Conservation (phyloP, 1,140 invertebrate genomes). For the Marisa cornuarietis region DNA sequence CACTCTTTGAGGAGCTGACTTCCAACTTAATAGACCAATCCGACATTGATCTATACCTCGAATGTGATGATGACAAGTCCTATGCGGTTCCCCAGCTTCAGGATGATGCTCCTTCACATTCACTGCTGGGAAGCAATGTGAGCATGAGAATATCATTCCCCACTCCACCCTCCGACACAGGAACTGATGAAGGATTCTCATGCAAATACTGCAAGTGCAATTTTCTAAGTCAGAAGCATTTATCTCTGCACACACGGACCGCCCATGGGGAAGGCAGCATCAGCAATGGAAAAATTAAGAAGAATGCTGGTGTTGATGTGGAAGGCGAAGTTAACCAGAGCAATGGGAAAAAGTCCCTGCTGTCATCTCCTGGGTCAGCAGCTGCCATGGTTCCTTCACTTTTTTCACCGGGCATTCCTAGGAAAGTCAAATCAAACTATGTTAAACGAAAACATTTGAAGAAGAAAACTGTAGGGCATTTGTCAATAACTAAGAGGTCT, state of each 20-base stretch:
- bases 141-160: constrained; percentile 31
- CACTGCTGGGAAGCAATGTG: constrained; percentile 33
- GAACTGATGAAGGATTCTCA: constrained; percentile 1
- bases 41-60: constrained; percentile 38
- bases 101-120: neutral
- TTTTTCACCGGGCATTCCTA: neutral
- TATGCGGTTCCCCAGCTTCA: constrained; percentile 4
- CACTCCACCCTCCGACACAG: neutral
- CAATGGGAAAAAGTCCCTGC: neutral
- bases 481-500: constrained; percentile 17
- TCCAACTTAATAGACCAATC: constrained; percentile 16
- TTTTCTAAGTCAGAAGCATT: constrained; percentile 31
- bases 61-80: constrained; percentile 41
- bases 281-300: constrained; percentile 9
- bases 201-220: constrained; percentile 31
- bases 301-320: neutral
- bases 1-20: constrained; percentile 9
- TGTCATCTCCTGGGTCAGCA: neutral
- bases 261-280: constrained; percentile 19
- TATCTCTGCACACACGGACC: constrained; percentile 18
- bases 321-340: neutral
- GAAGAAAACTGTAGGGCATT: neutral
- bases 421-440: neutral
- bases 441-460: too few species aligned
- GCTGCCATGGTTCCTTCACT: neutral